These are phyloP conservation scores for Diadromus collaris DNA, from an alignment of 2,888 invertebrate species.

Conservation along the genomic window DNA sequence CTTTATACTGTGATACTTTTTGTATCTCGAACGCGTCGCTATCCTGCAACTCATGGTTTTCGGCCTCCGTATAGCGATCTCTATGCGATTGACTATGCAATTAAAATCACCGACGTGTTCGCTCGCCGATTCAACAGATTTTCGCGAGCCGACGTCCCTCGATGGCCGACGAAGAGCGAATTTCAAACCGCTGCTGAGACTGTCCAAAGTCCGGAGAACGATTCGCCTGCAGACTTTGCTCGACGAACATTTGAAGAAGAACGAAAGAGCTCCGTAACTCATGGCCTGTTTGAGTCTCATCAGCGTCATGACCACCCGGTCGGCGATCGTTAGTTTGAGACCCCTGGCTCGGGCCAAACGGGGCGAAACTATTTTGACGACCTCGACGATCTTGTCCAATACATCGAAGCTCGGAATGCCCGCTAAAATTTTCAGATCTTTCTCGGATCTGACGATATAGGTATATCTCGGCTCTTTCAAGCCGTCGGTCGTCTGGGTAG, in stretches of 20 bases:
- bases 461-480: conserved; percentile 7
- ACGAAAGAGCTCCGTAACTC: conserved; percentile 19
- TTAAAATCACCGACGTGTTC: not conserved
- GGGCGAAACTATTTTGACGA: not conserved
- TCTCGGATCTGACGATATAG: conserved; percentile 22
- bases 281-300: conserved; percentile 42
- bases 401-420: conserved; percentile 41
- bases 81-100: conserved; percentile 30
- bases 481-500: conserved; percentile 7
- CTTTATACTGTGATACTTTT: conserved; percentile 60
- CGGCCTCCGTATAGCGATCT: conserved; percentile 19
- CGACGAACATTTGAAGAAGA: conserved; percentile 39
- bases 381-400: conserved; percentile 1
- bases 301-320: conserved; percentile 45
- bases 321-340: conserved; percentile 20
- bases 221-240: conserved; percentile 24
- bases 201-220: conserved; percentile 15
- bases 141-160: not conserved
- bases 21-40: conserved; percentile 51
- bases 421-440: conserved; percentile 32
- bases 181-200: conserved; percentile 17
- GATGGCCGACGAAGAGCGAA: conserved; percentile 24
- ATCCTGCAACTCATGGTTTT: not conserved
- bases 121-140: not conserved
- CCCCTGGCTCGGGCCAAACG: conserved; percentile 8